Base-by-base conservation (phyloP, 2,797 vertebrate genomes). In the Pangasius larnaudii region DNA sequence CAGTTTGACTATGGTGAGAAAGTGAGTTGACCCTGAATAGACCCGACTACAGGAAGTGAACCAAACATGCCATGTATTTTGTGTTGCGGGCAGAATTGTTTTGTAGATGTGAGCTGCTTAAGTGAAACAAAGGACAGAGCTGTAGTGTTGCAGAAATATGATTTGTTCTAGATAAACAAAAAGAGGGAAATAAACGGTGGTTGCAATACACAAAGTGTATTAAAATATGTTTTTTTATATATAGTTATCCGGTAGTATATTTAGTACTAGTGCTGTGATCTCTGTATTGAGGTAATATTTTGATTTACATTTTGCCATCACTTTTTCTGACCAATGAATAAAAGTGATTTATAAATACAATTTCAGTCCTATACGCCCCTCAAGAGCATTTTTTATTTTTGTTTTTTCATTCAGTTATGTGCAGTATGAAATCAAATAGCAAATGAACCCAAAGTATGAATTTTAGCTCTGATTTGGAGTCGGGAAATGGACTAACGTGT, bases 111-210 rank as follows among this genome's bases (percentile, higher is more conserved):
- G 33, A 81, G 36, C 22, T 42, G 56, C 24, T 81, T 9, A 61
- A 42, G 24, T 81, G 58, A 42, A 33, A 58, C 22, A 61, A 63
- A 81, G 79, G 13, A 61, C 58, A 58, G 13, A 79, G 16, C 51
- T 33, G 14, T 56, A 19, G n/a, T 56, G 18, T 33, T 79, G 51
- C 5, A 56, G 51, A 56, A 79, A 33, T 56, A 0, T 42, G 13
- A 80, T 59, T 79, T 27, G 56, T 80, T 80, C 33, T 61, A n/a
- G 13, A 61, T 36, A 82, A 82, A n/a, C 51, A 58, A 59, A 59
- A 46, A 0, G 9, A 39, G 33, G 33, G 22, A 65, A 82, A 63
- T 46, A 13, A 56, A 42, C 36, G 63, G 79, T 82, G 36, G 79
- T 46, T 61, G 56, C 56, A 24, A 59, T 27, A 61, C 11, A 80